Evolutionary conservation across 2,888 invertebrate species (phyloP).

Genomic region (Steromphala cineraria): DNA sequence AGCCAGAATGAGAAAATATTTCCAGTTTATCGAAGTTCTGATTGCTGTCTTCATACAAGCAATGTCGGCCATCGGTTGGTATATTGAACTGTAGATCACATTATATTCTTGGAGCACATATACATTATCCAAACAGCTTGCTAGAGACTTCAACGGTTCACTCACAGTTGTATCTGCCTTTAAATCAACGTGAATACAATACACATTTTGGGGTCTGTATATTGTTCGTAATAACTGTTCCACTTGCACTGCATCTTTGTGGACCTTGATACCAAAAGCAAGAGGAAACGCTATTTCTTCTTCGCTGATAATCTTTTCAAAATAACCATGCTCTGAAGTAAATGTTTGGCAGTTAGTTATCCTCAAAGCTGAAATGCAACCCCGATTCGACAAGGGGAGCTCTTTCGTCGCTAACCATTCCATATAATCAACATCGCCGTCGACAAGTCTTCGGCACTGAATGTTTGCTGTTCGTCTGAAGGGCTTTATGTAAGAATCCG

Average conservation of each 20-base stretch:
- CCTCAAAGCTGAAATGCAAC: too few relatives aligned
- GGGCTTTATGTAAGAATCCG: too few relatives aligned
- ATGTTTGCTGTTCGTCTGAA: too few relatives aligned
- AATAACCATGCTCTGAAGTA: too few relatives aligned
- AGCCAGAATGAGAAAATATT: constrained; percentile 64
- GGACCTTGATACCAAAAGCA: constrained; percentile 44
- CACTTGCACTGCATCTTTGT: constrained; percentile 43
- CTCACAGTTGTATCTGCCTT: constrained; percentile 32
- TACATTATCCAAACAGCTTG: constrained; percentile 51
- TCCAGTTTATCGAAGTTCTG: constrained; percentile 42
- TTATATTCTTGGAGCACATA: constrained; percentile 33
- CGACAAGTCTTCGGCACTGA: too few relatives aligned
- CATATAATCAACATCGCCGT: too few relatives aligned
- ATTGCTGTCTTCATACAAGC: constrained; percentile 17
- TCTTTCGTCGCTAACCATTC: too few relatives aligned
- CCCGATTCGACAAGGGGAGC: too few relatives aligned
- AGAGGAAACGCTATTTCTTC: constrained; percentile 43
- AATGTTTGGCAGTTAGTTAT: too few relatives aligned
- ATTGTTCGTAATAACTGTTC: constrained; percentile 53
- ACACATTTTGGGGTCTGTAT: constrained; percentile 58
- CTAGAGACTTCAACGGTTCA: constrained; percentile 24
- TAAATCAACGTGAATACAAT: constrained; percentile 61
- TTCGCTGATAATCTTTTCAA: not conserved
- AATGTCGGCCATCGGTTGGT: constrained; percentile 3
- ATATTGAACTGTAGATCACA: constrained; percentile 29